These are phyloP conservation scores for Cyprinodon tularosa DNA, from an alignment of 2,113 vertebrate species.

Conservation along the genomic window DNA sequence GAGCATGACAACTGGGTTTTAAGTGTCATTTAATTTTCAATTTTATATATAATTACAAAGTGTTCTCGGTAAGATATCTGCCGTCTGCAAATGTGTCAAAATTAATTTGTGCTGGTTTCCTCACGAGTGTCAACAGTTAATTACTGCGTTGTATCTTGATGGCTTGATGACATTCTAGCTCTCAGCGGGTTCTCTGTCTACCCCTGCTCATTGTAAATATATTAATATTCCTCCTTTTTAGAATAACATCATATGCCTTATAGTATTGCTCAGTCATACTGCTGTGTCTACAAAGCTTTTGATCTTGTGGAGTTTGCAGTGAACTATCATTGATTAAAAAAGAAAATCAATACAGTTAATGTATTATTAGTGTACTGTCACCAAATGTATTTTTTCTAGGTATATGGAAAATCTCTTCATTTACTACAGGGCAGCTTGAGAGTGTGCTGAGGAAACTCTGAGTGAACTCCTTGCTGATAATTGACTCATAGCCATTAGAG, in stretches of 20 bases:
- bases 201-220: conserved; percentile 76
- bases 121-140: conserved; percentile 99
- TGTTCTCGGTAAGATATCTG: conserved; percentile 99
- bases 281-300: conserved; percentile 51
- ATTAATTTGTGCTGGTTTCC: conserved; percentile 99
- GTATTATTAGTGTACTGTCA: conserved; percentile 80
- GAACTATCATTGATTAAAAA: conserved; percentile 72
- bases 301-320: conserved; percentile 65
- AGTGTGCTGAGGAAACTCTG: conserved; percentile 76
- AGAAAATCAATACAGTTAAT: conserved; percentile 76
- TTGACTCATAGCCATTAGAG: conserved; percentile 81
- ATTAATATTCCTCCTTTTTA: conserved; percentile 59
- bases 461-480: conserved; percentile 80
- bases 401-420: conserved; percentile 70
- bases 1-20: conserved; percentile 99
- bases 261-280: conserved; percentile 38
- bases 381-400: conserved; percentile 74
- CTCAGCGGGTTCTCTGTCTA: conserved; percentile 86
- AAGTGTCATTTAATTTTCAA: conserved; percentile 99
- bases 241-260: conserved; percentile 73
- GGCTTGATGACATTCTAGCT: conserved; percentile 98
- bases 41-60: conserved; percentile 99
- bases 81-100: conserved; percentile 99
- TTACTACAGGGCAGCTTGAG: conserved; percentile 64
- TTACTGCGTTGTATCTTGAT: conserved; percentile 99